Evolutionary conservation across 2,888 invertebrate species (phyloP).

Genomic region (Keiferia lycopersicella): DNA sequence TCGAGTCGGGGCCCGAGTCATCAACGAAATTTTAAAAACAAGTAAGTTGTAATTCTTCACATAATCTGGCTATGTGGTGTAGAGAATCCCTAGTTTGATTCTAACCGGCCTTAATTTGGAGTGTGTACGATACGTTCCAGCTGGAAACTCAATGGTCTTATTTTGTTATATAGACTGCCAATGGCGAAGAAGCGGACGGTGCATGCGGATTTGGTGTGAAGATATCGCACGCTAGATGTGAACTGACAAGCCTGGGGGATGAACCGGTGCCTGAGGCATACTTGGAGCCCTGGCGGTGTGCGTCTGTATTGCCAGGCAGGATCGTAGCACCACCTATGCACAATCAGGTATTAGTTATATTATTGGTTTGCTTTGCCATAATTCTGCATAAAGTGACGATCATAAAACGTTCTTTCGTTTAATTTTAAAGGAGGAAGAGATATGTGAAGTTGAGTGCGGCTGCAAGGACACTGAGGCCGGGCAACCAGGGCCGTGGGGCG

Average conservation of each 20-base stretch:
- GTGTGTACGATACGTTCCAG: too few relatives aligned
- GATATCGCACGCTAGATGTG: slow-evolving; percentile 66
- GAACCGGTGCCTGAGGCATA: slow-evolving; percentile 51
- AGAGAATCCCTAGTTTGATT: too few relatives aligned
- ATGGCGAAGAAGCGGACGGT: slow-evolving; percentile 54
- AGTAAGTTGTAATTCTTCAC: too few relatives aligned
- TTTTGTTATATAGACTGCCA: background rate
- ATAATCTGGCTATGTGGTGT: too few relatives aligned
- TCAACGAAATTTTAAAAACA: too few relatives aligned
- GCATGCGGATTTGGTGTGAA: slow-evolving; percentile 71
- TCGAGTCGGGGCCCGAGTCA: too few relatives aligned
- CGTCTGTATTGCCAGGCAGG: slow-evolving; percentile 64
- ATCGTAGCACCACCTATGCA: slow-evolving; percentile 64
- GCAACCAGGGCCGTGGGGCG: slow-evolving; percentile 66
- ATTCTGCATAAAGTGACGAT: too few relatives aligned
- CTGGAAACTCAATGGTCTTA: background rate
- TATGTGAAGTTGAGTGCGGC: slow-evolving; percentile 65
- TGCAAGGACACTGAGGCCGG: slow-evolving; percentile 56
- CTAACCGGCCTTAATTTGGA: too few relatives aligned
- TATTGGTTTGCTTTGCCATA: too few relatives aligned
- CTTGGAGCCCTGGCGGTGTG: slow-evolving; percentile 72
- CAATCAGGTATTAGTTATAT: slow-evolving; percentile 56
- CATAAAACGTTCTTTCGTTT: background rate
- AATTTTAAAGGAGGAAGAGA: slow-evolving; percentile 56
- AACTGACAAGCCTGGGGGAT: slow-evolving; percentile 53